A percentile compares a stretch with the other conserved stretches of the same genome.
Evolutionary conservation across 2,797 vertebrate genomes (phyloP).

Genomic region (Salarias fasciatus): DNA sequence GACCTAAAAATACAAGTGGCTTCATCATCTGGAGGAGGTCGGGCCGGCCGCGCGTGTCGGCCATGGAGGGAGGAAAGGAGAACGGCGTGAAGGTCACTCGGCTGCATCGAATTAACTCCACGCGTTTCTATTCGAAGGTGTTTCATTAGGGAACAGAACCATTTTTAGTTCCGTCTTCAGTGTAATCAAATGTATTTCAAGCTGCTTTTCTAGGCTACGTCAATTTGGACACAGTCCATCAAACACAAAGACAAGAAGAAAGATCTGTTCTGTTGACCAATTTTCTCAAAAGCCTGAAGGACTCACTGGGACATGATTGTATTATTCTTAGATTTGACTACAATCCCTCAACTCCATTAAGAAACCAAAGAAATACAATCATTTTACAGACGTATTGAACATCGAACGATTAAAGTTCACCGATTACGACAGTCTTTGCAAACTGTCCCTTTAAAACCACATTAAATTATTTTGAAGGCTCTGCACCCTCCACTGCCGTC

Average conservation of each 20-base stretch:
- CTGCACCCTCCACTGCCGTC: neutral
- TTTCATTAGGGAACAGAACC: too few relatives aligned
- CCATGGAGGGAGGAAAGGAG: slow-evolving; percentile 25
- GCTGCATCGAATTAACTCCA: slow-evolving; percentile 9
- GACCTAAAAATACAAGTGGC: slow-evolving; percentile 57
- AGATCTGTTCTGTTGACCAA: too few relatives aligned
- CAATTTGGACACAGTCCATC: too few relatives aligned
- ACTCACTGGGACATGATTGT: too few relatives aligned
- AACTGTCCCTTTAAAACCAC: neutral
- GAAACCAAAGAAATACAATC: too few relatives aligned
- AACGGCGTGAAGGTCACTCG: slow-evolving; percentile 42
- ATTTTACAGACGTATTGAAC: neutral
- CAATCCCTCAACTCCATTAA: too few relatives aligned
- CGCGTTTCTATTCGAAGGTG: slow-evolving; percentile 20
- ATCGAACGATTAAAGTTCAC: neutral
- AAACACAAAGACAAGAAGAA: too few relatives aligned
- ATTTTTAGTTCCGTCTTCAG: too few relatives aligned
- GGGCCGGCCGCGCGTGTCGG: slow-evolving; percentile 26
- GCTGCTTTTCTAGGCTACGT: too few relatives aligned
- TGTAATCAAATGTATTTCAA: too few relatives aligned
- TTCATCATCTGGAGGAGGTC: slow-evolving; percentile 51
- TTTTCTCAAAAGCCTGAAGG: too few relatives aligned
- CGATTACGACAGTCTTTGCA: neutral
- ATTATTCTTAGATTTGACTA: too few relatives aligned
- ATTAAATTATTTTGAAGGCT: neutral